These are phyloP conservation scores for Phylloscopus collybita DNA, from an alignment of 2,797 vertebrate genomes.

Conservation along the genomic window DNA sequence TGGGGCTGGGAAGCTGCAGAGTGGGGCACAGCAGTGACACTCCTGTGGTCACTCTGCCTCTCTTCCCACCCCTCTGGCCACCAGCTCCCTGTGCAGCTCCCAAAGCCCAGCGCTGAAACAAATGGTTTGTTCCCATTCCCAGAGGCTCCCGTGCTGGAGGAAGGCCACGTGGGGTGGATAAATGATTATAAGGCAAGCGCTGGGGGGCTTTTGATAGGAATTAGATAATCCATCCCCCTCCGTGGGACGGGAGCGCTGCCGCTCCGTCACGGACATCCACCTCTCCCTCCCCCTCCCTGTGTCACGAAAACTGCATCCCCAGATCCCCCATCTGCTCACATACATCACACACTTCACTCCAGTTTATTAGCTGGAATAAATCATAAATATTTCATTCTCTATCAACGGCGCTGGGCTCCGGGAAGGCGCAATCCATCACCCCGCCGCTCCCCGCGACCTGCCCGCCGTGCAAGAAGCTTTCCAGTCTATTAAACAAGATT, in stretches of 20 bases:
- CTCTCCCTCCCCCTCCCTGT: slow-evolving; percentile 19
- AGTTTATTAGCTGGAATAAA: slow-evolving; percentile 96
- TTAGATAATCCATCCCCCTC: not conserved
- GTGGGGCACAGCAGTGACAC: not conserved
- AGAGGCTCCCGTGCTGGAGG: not conserved
- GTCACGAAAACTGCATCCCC: slow-evolving; percentile 73
- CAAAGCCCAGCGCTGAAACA: not conserved
- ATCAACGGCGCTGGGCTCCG: slow-evolving; percentile 83
- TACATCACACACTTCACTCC: slow-evolving; percentile 91
- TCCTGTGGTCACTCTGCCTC: not conserved
- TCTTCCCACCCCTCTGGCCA: not conserved
- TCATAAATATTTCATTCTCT: slow-evolving; percentile 95
- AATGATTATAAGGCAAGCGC: not conserved
- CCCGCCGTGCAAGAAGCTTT: slow-evolving; percentile 82
- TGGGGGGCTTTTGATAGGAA: not conserved
- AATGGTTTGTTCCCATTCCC: not conserved
- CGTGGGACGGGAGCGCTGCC: not conserved
- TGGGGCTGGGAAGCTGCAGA: not conserved
- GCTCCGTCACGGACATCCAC: not conserved
- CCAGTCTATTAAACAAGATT: slow-evolving; percentile 95
- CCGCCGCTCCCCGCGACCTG: slow-evolving; percentile 81
- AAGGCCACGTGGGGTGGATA: not conserved
- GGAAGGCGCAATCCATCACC: slow-evolving; percentile 91
- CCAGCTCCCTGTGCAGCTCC: not conserved
- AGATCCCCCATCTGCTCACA: slow-evolving; percentile 91